Evolutionary conservation across 1,140 invertebrate genomes (phyloP).

Genomic region (Drosophila arawakana): DNA sequence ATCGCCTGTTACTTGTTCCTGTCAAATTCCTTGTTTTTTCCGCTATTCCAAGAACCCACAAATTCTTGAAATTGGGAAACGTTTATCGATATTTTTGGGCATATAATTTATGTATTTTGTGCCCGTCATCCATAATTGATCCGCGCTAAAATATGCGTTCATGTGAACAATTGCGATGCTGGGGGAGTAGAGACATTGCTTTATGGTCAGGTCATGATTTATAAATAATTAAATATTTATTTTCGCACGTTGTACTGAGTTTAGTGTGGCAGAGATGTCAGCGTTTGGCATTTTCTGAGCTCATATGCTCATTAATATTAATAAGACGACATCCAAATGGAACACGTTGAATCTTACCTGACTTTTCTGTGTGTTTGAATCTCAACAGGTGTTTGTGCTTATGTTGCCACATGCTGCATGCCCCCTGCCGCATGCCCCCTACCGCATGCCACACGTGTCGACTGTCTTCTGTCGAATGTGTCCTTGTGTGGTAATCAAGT

Average conservation of each 20-base stretch:
- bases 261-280: slow-evolving; percentile 15
- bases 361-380: slow-evolving; percentile 21
- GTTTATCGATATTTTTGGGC: not conserved
- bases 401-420: slow-evolving; percentile 40
- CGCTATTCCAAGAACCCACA: slow-evolving; percentile 1
- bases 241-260: slow-evolving; percentile 73
- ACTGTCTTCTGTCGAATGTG: slow-evolving; percentile 14
- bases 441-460: slow-evolving; percentile 39
- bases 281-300: slow-evolving; percentile 49
- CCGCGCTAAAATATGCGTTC: slow-evolving; percentile 14
- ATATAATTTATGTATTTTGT: slow-evolving; percentile 24
- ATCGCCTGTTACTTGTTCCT: not conserved
- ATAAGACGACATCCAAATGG: slow-evolving; percentile 55
- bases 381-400: slow-evolving; percentile 74
- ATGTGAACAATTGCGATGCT: slow-evolving; percentile 8
- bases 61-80: not conserved
- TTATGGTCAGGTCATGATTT: slow-evolving; percentile 68
- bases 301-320: slow-evolving; percentile 79
- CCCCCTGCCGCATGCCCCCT: slow-evolving; percentile 47
- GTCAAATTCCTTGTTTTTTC: not conserved
- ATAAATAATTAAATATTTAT: slow-evolving; percentile 83
- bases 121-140: slow-evolving; percentile 18
- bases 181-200: not conserved
- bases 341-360: slow-evolving; percentile 5
- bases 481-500: slow-evolving; percentile 69